Base-by-base conservation (phyloP, 2,113 vertebrate genomes). In the Ondatra zibethicus region DNA sequence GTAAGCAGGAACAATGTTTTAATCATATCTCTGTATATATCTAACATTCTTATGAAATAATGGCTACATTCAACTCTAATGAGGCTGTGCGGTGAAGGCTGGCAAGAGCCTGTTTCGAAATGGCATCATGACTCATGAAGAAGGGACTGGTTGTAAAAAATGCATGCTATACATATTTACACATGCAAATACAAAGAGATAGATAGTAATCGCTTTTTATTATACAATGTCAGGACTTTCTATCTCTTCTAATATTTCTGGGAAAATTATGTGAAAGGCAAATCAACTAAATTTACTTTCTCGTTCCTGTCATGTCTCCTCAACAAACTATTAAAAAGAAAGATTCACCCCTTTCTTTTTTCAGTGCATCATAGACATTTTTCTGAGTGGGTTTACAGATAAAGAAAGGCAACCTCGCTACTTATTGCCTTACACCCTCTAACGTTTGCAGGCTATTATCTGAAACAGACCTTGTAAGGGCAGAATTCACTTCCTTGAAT, bases 401-500 rank as follows among this genome's bases (percentile, higher is more conserved):
- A 94, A 97, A 97, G 82, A 91, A 95, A 98, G 97, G 75, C 70
- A n/a, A 76, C 92, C 80, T 91, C 17, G 10, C 73, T 94, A 75
- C 92, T n/a, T n/a, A n/a, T n/a, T 89, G 66, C 61, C 80, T 97
- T 97, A 92, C 84, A 63, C 93, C 94, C 39, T 65, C 75, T 84
- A 96, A 97, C 10, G 39, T 66, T n/a, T 97, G 81, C 89, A 89
- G 77, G 94, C 95, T 95, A 91, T 92, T 98, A 98, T 97, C 91
- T 14, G 52, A 95, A 97, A 95, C 55, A 98, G 70, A 91, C 95
- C 94, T 96, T 88, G 33, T 65, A 96, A 95, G 68, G 95, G 82
- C 76, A 97, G 78, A 97, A 98, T 66, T 66, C 95, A 81, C 96
- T 97, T 97, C 89, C 92, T 75, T 94, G 92, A 98, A 96, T 92